Conservation (phyloP, 2,113 vertebrate genomes). For the Neotoma lepida region DNA sequence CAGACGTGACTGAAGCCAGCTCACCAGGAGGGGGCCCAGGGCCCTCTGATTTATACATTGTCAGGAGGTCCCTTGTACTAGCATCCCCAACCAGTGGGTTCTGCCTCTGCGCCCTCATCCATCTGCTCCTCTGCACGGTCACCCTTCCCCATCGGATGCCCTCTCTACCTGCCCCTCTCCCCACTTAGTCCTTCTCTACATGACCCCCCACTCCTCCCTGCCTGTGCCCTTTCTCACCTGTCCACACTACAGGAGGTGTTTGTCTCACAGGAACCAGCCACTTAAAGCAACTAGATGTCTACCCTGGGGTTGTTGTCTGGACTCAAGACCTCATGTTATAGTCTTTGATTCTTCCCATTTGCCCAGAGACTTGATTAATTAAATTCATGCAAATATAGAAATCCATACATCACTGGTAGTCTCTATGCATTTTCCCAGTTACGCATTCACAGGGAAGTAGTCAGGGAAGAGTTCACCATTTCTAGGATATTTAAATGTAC, state of each 20-base stretch:
- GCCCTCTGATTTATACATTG: not conserved
- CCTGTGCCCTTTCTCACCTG: not conserved
- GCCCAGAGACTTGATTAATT: not conserved
- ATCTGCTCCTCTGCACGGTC: not conserved
- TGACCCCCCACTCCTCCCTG: too few relatives aligned
- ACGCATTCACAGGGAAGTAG: not conserved
- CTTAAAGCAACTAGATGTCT: not conserved
- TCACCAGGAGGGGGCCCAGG: not conserved
- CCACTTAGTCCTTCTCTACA: not conserved
- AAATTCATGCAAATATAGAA: not conserved
- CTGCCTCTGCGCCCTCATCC: not conserved
- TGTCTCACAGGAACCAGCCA: not conserved
- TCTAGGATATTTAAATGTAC: not conserved
- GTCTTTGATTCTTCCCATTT: not conserved
- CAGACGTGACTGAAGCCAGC: not conserved
- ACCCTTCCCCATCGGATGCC: not conserved
- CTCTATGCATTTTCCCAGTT: not conserved
- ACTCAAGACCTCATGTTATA: accelerated
- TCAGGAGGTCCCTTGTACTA: not conserved
- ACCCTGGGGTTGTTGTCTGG: accelerated
- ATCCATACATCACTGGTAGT: not conserved
- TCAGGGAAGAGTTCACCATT: not conserved
- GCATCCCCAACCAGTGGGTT: not conserved
- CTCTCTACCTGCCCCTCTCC: not conserved
- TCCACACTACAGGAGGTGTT: not conserved